Evolutionary conservation across 2,797 vertebrate genomes (phyloP).

Genomic region (Danio tinwini): DNA sequence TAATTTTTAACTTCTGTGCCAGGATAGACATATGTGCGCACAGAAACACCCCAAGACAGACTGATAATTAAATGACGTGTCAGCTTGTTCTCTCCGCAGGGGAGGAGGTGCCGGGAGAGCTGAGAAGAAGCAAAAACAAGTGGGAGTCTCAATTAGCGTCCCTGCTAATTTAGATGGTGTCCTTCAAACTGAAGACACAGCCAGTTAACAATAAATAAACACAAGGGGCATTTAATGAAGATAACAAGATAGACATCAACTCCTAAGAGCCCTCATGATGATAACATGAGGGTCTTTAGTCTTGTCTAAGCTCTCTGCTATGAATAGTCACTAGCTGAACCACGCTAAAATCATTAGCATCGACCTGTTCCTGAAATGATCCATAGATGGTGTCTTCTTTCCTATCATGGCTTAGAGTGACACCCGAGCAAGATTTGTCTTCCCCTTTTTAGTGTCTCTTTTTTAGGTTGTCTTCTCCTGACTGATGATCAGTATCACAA

Average conservation of each 20-base stretch:
- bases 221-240: slow-evolving; percentile 55
- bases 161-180: slow-evolving; percentile 57
- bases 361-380: slow-evolving; percentile 38
- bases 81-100: slow-evolving; percentile 49
- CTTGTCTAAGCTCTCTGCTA: slow-evolving; percentile 29
- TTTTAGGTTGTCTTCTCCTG: slow-evolving; percentile 28
- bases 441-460: background rate
- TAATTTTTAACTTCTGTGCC: slow-evolving; percentile 8
- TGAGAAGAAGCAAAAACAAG: slow-evolving; percentile 49
- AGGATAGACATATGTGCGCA: slow-evolving; percentile 11
- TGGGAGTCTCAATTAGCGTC: slow-evolving; percentile 57
- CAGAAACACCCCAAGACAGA: slow-evolving; percentile 20
- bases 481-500: background rate
- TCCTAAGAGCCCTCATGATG: slow-evolving; percentile 13
- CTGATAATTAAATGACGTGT: slow-evolving; percentile 65
- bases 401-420: slow-evolving; percentile 30
- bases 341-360: slow-evolving; percentile 12
- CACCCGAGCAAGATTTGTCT: slow-evolving; percentile 17
- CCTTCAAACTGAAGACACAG: slow-evolving; percentile 53
- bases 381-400: slow-evolving; percentile 42
- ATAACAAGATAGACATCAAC: slow-evolving; percentile 40
- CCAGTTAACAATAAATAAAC: slow-evolving; percentile 57
- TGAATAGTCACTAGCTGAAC: slow-evolving; percentile 34
- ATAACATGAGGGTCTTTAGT: slow-evolving; percentile 24
- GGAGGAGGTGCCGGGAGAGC: slow-evolving; percentile 52